These are phyloP conservation scores for Xylophagus ater DNA, from an alignment of 2,888 invertebrate species.

Conservation along the genomic window DNA sequence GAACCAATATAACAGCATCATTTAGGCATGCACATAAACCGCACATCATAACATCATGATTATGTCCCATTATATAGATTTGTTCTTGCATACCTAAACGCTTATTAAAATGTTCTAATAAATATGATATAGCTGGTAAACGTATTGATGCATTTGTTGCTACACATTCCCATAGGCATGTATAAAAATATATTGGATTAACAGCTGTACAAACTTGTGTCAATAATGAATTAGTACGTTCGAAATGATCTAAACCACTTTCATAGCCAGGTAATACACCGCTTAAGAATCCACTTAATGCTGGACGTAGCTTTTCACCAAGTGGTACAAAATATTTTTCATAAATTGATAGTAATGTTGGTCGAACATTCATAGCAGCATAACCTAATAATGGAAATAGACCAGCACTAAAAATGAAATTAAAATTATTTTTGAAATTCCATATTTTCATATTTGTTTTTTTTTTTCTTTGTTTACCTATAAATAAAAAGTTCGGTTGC, in stretches of 20 bases:
- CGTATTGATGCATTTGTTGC: constrained; percentile 69
- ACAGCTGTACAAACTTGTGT: constrained; percentile 57
- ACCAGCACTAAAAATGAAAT: constrained; percentile 43
- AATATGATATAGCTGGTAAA: constrained; percentile 69
- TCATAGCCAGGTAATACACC: constrained; percentile 81
- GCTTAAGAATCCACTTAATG: constrained; percentile 74
- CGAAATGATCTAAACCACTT: constrained; percentile 73
- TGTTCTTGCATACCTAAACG: constrained; percentile 71
- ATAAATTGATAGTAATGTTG: constrained; percentile 67
- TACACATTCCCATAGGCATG: constrained; percentile 79
- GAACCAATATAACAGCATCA: constrained; percentile 70
- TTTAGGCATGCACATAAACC: constrained; percentile 70
- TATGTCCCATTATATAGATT: constrained; percentile 69
- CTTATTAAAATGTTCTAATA: constrained; percentile 68
- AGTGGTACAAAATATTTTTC: constrained; percentile 81
- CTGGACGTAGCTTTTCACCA: constrained; percentile 56
- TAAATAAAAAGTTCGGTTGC: constrained; percentile 77
- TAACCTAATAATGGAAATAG: constrained; percentile 80
- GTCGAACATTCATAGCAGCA: constrained; percentile 83
- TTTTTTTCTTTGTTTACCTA: constrained; percentile 42
- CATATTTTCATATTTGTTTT: background rate
- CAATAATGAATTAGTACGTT: constrained; percentile 45
- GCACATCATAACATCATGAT: constrained; percentile 70
- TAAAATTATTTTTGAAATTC: background rate
- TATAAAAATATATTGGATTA: constrained; percentile 68